A percentile compares a stretch with the other conserved stretches of the same genome.
Conservation (phyloP, 1,140 invertebrate species). For the Apis mellifera region DNA sequence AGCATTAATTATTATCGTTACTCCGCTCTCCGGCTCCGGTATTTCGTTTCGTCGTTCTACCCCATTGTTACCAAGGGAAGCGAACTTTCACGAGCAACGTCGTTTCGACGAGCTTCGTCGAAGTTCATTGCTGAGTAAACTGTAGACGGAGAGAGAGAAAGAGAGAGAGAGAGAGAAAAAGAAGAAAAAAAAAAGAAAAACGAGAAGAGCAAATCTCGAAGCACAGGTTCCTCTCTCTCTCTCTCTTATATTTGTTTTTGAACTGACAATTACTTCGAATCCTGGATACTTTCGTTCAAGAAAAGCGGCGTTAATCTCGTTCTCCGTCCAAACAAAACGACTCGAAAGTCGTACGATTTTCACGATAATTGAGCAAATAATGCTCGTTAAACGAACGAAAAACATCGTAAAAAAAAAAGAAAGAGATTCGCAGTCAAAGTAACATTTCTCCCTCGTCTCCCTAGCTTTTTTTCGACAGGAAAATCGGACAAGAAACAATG, state of each 20-base stretch:
- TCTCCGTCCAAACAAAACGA: conserved; percentile 42
- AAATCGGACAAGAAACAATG: not conserved
- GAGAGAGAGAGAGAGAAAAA: no score
- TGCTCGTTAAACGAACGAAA: conserved; percentile 44
- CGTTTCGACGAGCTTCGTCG: conserved; percentile 3
- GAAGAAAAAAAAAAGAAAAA: not conserved
- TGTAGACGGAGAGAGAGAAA: not conserved
- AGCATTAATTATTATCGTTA: conserved; percentile 41
- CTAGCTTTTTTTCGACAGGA: conserved; percentile 32
- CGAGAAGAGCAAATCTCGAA: not conserved
- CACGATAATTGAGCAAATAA: conserved; percentile 55
- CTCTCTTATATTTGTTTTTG: not conserved
- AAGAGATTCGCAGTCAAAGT: not conserved
- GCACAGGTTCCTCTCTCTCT: not conserved
- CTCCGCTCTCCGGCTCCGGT: not conserved
- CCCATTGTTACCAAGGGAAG: not conserved
- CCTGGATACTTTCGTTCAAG: not conserved
- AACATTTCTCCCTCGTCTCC: not conserved
- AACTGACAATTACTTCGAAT: not conserved
- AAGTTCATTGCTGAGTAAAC: not conserved
- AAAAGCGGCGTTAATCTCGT: conserved; percentile 45
- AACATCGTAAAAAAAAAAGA: not conserved
- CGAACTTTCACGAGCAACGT: conserved; percentile 17
- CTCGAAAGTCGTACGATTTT: not conserved
- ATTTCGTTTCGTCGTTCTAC: conserved; percentile 22